Evolutionary conservation across 2,888 invertebrate species (phyloP), one percentile per base, ranked within the genome.

Genomic region (Hirudinaria manillensis): DNA sequence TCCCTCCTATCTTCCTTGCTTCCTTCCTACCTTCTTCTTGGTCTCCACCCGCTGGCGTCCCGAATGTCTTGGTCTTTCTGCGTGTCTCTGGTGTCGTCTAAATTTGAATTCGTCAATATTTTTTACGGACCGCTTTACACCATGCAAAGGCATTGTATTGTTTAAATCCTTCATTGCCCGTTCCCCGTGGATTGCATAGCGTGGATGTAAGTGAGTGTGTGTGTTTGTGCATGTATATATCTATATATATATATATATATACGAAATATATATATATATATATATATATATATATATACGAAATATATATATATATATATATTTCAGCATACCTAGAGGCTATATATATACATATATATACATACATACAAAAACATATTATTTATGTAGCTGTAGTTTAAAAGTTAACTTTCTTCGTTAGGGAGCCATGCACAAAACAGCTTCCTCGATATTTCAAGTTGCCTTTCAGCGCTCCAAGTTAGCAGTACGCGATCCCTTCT

Each of bases 321-420:
- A 56, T 56, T n/a, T n/a, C n/a, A n/a, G n/a, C n/a, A n/a, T n/a
- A n/a, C n/a, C n/a, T n/a, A n/a, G n/a, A n/a, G n/a, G n/a, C n/a
- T n/a, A 56, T 56, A 56, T 56, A 56, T 56, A 56, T 56, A 56
- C 27, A 56, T 56, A 56, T 56, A 56, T 56, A 56, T 61, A 61
- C n/a, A 61, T 61, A 61, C 29, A 61, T 61, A 61, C 7, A 61
- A 10, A 61, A 27, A 61, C 1, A 70, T 70, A 70, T 70, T 70
- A 70, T 70, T 36, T 70, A 70, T 70, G 38, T 70, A 70, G 32
- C 32, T 70, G 45, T 70, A 70, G 1, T 16, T 70, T 16, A 27
- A 70, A 36, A 45, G 53, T 68, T 21, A 21, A 61, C 29, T 27
- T 61, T 45, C 45, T 45, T 45, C 16, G 45, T 45, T 45, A 45